Percentiles rank a stretch among this genome's conserved stretches.
phyloP scores from a whole-genome alignment of 1,140 invertebrate genomes.

The Drosophila kurseongensis region DNA sequence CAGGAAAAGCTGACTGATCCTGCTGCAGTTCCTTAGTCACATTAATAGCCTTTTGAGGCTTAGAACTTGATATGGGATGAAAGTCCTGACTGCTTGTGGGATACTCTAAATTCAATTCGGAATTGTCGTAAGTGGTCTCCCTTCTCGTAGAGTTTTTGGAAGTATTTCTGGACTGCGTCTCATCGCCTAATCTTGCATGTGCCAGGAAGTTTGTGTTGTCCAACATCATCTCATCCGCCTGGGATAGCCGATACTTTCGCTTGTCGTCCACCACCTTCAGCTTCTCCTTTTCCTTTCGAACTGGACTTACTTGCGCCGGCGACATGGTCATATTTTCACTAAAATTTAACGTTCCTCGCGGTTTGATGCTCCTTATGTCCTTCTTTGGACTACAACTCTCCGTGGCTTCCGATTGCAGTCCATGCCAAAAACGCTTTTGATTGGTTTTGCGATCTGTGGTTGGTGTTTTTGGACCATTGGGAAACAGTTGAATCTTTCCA shows the following conservation, averaged over 20 bases:
- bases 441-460: constrained; percentile 45
- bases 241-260: constrained; percentile 57
- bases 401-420: constrained; percentile 6
- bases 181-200: constrained; percentile 64
- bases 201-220: constrained; percentile 68
- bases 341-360: constrained; percentile 54
- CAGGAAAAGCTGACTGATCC: background rate
- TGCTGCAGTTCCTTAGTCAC: constrained; percentile 7
- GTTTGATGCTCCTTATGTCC: constrained; percentile 20
- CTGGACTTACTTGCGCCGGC: constrained; percentile 9
- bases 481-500: constrained; percentile 57
- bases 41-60: constrained; percentile 2
- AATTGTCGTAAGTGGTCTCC: constrained; percentile 51
- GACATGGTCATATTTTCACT: constrained; percentile 56
- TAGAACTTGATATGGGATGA: background rate
- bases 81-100: background rate
- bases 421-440: constrained; percentile 16
- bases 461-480: constrained; percentile 62
- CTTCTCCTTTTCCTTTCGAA: constrained; percentile 2
- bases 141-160: constrained; percentile 54
- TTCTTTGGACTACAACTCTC: background rate
- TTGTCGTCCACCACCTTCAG: constrained; percentile 3
- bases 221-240: constrained; percentile 68
- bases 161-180: constrained; percentile 60
- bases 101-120: constrained; percentile 39